A percentile compares a stretch with the other conserved stretches of the same genome.
Conservation (phyloP, 1,140 invertebrate species). For the Lepidotrigona ventralis region DNA sequence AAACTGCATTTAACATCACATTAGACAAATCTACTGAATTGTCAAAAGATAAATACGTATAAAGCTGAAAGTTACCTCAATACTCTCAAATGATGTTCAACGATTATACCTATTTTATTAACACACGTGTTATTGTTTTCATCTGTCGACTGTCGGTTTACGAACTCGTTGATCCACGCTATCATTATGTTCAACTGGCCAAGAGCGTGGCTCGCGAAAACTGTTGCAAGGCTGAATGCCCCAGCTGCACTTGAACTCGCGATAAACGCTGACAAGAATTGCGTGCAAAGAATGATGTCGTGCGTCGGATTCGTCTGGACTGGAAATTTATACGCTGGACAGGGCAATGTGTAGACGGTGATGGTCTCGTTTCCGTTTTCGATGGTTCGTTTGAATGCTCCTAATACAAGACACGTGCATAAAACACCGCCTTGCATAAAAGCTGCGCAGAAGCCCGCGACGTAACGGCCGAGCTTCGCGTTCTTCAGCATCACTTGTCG, state of each 20-base stretch:
- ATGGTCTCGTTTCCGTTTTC: background rate
- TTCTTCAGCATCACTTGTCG: background rate
- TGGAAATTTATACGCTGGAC: background rate
- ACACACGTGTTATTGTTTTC: background rate
- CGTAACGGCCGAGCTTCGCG: background rate
- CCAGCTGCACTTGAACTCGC: background rate
- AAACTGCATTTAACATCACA: conserved; percentile 54
- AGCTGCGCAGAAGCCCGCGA: background rate
- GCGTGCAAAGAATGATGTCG: background rate
- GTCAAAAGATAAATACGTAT: background rate
- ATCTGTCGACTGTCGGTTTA: background rate
- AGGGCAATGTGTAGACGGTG: background rate
- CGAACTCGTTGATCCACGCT: background rate
- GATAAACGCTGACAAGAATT: background rate
- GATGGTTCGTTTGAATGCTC: background rate
- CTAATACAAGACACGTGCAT: background rate
- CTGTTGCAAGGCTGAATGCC: background rate
- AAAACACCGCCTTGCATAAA: background rate
- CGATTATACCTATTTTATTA: conserved; percentile 32
- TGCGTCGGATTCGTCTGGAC: background rate
- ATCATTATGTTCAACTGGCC: background rate
- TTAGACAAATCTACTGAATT: background rate
- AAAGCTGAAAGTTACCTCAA: conserved; percentile 6
- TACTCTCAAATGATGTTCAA: conserved; percentile 53
- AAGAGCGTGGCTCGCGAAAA: background rate